A percentile compares a stretch with the other conserved stretches of the same genome.
Evolutionary conservation across 2,888 invertebrate genomes (phyloP).

Genomic region (Liposcelis brunnea): DNA sequence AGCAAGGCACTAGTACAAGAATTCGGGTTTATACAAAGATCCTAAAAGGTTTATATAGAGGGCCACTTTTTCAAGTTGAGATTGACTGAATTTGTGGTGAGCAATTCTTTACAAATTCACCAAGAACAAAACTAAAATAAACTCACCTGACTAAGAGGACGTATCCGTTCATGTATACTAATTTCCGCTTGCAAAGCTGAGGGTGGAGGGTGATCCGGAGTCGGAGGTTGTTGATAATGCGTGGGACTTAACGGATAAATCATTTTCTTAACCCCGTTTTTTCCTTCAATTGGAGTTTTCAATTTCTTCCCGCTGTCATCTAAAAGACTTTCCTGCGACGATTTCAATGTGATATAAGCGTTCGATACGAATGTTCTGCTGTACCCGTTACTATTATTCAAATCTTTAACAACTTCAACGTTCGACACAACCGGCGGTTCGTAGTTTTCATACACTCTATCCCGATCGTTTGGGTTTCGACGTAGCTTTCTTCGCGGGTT

Average conservation of each 20-base stretch:
- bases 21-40: too few relatives aligned
- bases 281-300: constrained; percentile 10
- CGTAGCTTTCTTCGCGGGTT: constrained; percentile 54
- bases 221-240: constrained; percentile 80
- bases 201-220: constrained; percentile 87
- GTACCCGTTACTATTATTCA: constrained; percentile 18
- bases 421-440: constrained; percentile 26
- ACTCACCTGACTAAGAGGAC: constrained; percentile 79
- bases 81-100: too few relatives aligned
- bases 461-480: constrained; percentile 33
- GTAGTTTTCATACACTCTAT: constrained; percentile 40
- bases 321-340: constrained; percentile 41
- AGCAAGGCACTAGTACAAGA: too few relatives aligned
- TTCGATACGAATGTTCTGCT: constrained; percentile 32
- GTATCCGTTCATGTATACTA: constrained; percentile 76
- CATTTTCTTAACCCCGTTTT: constrained; percentile 11
- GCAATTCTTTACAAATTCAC: too few relatives aligned
- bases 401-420: too few relatives aligned
- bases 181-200: constrained; percentile 75
- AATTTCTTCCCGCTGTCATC: constrained; percentile 27
- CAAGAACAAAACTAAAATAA: too few relatives aligned
- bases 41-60: too few relatives aligned
- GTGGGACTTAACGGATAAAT: constrained; percentile 64
- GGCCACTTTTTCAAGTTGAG: too few relatives aligned
- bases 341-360: constrained; percentile 33